Conservation (phyloP, 2,113 vertebrate genomes). For the Narcine bancroftii region DNA sequence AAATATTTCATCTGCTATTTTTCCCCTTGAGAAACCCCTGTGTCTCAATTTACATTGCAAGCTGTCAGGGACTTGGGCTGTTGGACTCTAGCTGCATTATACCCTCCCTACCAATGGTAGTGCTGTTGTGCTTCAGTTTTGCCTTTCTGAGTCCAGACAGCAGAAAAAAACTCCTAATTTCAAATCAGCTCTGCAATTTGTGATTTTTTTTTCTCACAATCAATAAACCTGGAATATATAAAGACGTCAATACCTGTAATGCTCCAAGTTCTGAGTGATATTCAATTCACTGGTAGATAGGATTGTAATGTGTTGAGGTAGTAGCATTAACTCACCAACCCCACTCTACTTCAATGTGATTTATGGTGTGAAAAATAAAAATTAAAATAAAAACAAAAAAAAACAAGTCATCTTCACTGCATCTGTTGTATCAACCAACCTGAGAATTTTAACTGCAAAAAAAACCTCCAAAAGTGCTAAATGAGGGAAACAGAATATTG, state of each 20-base stretch:
- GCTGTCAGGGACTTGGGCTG: neutral
- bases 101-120: neutral
- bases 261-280: neutral
- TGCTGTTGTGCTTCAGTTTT: neutral
- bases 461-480: too few relatives aligned
- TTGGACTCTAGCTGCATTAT: neutral
- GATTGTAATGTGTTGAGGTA: too few relatives aligned
- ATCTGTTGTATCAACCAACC: too few relatives aligned
- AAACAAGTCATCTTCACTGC: too few relatives aligned
- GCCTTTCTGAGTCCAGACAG: neutral
- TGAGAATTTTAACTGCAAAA: too few relatives aligned
- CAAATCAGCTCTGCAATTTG: neutral
- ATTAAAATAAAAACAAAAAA: too few relatives aligned
- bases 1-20: neutral
- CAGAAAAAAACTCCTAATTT: neutral
- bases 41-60: neutral
- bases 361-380: too few relatives aligned
- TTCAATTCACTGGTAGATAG: too few relatives aligned
- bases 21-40: neutral
- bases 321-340: too few relatives aligned
- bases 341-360: too few relatives aligned
- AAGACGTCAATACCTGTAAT: neutral
- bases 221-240: neutral
- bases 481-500: too few relatives aligned
- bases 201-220: neutral